Base-by-base conservation (phyloP, 2,888 invertebrate species). In the Tuberolachnus salignus region DNA sequence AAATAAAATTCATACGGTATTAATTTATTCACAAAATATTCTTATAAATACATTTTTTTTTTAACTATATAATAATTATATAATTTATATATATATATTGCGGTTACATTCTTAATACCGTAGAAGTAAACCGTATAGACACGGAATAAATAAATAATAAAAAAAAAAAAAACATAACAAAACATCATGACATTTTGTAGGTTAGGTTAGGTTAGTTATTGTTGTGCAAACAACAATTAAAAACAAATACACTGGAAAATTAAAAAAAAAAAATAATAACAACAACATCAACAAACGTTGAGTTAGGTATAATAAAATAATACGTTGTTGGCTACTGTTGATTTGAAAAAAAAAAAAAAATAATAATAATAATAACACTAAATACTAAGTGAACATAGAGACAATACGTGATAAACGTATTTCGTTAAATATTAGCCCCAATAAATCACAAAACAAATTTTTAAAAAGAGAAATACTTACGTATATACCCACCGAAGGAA, bases 401-500 rank as follows among this genome's bases (percentile, higher is more conserved):
- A 26, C 6, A 21, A 64, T 53, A 53, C 53, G 10, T 8, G 53
- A 44, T 57, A 21, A 53, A 69, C n/a, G 34, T 19, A 46, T 26
- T 23, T 49, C 59, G 42, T 14, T 14, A n/a, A n/a, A n/a, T n/a
- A n/a, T n/a, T 53, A 74, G 21, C 42, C 42, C 34, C 6, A 44
- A 64, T 64, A 53, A 63, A 74, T 64, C 73, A 64, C 53, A 53
- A 74, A 64, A 14, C 51, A 64, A 74, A 63, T 42, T n/a, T n/a
- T n/a, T n/a, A 34, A 34, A 34, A 34, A 34, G 6, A 34, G 6
- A 34, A 34, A 34, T 34, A 34, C 34, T 53, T n/a, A n/a, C n/a
- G n/a, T 23, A 59, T 19, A 55, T 74, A 64, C 51, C 73, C 73
- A 74, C 64, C 73, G 53, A 74, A 74, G 64, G 23, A 64, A 73